Conservation (phyloP, 2,797 vertebrate genomes). For the Syngnathus acus region DNA sequence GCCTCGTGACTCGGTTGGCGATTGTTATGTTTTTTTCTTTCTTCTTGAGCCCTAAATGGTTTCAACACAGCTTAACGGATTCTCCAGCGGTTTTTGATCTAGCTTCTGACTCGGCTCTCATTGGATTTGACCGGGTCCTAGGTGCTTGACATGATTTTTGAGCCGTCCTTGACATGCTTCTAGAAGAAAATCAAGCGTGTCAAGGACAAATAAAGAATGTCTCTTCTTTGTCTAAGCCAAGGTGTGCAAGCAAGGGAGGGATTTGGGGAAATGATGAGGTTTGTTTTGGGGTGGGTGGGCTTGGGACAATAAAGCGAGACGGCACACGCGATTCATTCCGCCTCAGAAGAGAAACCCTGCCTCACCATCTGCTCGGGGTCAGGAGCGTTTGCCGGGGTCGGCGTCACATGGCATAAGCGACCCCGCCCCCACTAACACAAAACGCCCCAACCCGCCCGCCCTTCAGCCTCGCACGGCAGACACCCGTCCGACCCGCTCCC, state of each 20-base stretch:
- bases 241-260: not conserved
- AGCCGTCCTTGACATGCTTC: not conserved
- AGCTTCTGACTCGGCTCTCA: no score
- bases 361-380: conserved; percentile 84
- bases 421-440: not conserved
- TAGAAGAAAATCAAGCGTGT: not conserved
- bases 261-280: not conserved
- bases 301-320: conserved; percentile 77
- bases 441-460: conserved; percentile 37
- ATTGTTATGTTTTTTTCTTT: no score
- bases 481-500: conserved; percentile 74
- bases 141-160: no score
- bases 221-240: not conserved
- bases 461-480: conserved; percentile 65
- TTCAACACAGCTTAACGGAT: no score
- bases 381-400: conserved; percentile 78
- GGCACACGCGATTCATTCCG: conserved; percentile 88
- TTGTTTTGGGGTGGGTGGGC: not conserved
- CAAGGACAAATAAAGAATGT: not conserved
- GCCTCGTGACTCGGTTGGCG: not conserved
- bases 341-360: conserved; percentile 79
- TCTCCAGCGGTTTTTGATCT: no score
- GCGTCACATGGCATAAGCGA: conserved; percentile 59
- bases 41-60: no score
- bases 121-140: no score